Base-by-base conservation (phyloP, 1,140 invertebrate genomes). In the Centruroides vittatus region DNA sequence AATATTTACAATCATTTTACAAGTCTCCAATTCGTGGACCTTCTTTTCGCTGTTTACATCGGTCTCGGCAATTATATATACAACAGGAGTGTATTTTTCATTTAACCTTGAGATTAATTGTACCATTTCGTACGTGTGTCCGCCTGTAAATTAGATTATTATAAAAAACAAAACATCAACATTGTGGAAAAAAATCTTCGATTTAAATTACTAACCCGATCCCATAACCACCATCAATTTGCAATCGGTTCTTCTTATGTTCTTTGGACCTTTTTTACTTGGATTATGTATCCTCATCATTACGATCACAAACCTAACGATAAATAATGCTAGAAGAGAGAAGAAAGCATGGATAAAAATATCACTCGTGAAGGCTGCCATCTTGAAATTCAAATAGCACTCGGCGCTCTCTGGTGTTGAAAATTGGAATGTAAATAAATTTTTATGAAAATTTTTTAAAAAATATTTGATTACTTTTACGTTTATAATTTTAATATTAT, bases 111-210 rank as follows among this genome's bases (percentile, higher is more conserved):
- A 72, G 35, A 88, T 70, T 35, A 95, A 75, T 61, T 80, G 75
- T 51, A 94, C 70, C 81, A 96, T 88, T 79, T 97, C 93, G 41
- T 84, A 82, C 4, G 93, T 95, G 72, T 97, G 93, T 10, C 86
- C 87, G 58, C 86, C 84, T 65, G 8, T 41, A 41, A 41, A 41
- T 6, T 41, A 6, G 23, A 23, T 23, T 23, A 23, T 23, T 23
- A 23, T 23, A 23, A 23, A 23, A 23, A 23, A 23, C 0, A 23
- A 23, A 23, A 23, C 23, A 23, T 23, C 23, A 23, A 23, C 23
- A 23, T 23, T 23, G 23, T n/a, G 2, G 2, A 23, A 23, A 23
- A 23, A 23, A 23, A 23, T 23, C 23, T 3, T 41, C 41, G 8
- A 41, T 41, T 63, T 59, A 60, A 36, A 58, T 49, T 13, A 51